Conservation (phyloP, 2,888 invertebrate genomes). For the Gymnocheta viridis region DNA sequence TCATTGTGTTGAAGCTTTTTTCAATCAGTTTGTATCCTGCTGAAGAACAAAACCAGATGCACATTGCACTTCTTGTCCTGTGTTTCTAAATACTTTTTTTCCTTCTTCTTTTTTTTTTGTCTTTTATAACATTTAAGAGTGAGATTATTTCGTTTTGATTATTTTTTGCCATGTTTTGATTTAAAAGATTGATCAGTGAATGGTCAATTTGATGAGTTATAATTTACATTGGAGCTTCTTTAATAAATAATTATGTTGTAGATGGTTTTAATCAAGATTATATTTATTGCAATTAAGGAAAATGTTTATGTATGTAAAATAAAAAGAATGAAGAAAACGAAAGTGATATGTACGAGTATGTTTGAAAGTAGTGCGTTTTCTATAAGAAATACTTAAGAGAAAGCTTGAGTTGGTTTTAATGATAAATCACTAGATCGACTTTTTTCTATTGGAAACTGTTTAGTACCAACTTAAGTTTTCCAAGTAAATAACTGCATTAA, state of each 20-base stretch:
- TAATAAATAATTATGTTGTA: constrained; percentile 69
- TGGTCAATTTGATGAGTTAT: constrained; percentile 67
- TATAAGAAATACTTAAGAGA: no score
- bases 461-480: no score
- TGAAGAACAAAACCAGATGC: constrained; percentile 56
- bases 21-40: constrained; percentile 14
- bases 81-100: not conserved
- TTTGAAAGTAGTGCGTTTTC: no score
- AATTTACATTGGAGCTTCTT: constrained; percentile 62
- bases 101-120: not conserved
- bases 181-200: constrained; percentile 59
- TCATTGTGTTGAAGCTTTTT: constrained; percentile 40
- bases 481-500: no score
- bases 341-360: not conserved
- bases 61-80: constrained; percentile 40
- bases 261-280: constrained; percentile 55
- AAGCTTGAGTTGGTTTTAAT: no score
- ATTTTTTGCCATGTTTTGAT: constrained; percentile 21
- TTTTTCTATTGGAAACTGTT: no score
- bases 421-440: no score
- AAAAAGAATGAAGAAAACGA: not conserved
- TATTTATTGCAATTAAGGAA: constrained; percentile 38
- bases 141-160: constrained; percentile 37
- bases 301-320: not conserved
- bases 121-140: not conserved